Evolutionary conservation across 2,888 invertebrate genomes (phyloP).

Genomic region (Oligia strigilis): DNA sequence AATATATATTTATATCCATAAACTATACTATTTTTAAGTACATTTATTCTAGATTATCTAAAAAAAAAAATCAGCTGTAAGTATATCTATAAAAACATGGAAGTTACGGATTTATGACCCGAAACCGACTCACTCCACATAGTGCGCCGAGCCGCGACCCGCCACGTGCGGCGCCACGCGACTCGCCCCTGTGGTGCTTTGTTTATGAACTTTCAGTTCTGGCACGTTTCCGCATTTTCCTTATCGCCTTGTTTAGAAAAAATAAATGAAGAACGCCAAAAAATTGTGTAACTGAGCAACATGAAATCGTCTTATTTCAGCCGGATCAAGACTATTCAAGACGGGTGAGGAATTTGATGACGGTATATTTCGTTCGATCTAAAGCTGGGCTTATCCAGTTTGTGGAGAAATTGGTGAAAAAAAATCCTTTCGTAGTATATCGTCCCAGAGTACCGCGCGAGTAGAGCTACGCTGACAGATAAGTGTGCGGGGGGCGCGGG

Average conservation of each 20-base stretch:
- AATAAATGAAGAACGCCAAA: slow-evolving; percentile 1
- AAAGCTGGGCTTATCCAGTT: slow-evolving; percentile 62
- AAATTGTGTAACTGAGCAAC: slow-evolving; percentile 11
- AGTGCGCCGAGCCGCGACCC: neutral
- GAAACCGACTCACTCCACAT: no score
- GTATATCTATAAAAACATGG: no score
- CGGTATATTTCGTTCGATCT: slow-evolving; percentile 50
- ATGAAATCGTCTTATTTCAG: slow-evolving; percentile 34
- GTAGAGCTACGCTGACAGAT: slow-evolving; percentile 39
- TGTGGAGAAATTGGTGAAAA: slow-evolving; percentile 55
- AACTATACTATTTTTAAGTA: no score
- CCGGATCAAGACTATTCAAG: slow-evolving; percentile 13
- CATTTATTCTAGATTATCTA: no score
- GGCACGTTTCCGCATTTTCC: slow-evolving; percentile 29
- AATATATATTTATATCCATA: no score
- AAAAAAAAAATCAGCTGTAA: no score
- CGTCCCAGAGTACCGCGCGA: slow-evolving; percentile 24
- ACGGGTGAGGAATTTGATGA: slow-evolving; percentile 30
- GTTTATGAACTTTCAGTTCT: slow-evolving; percentile 9
- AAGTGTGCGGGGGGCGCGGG: slow-evolving; percentile 6
- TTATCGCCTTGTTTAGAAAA: neutral
- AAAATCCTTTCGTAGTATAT: slow-evolving; percentile 61
- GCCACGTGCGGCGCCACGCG: slow-evolving; percentile 8
- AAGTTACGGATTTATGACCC: no score
- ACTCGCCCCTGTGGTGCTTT: slow-evolving; percentile 7